Conservation (phyloP, 2,797 vertebrate genomes). For the Gymnodraco acuticeps region DNA sequence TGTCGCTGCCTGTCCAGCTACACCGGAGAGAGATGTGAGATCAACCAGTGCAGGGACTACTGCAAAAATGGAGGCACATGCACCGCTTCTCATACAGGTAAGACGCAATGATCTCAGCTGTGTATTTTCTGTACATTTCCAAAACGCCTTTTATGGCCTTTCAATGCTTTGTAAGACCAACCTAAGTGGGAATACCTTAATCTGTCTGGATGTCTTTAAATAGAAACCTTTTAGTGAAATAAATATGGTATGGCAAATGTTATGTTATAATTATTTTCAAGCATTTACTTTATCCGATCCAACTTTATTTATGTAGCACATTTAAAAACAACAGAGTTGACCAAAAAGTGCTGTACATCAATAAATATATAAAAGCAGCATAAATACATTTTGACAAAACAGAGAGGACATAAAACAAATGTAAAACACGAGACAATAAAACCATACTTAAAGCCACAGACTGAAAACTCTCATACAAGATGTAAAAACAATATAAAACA, state of each 20-base stretch:
- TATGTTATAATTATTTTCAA: not conserved
- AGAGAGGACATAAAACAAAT: too few species aligned
- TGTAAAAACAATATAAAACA: too few species aligned
- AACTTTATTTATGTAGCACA: too few species aligned
- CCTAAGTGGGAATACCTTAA: not conserved
- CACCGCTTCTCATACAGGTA: slow-evolving; percentile 92
- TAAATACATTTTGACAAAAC: too few species aligned
- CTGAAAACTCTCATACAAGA: too few species aligned
- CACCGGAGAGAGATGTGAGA: slow-evolving; percentile 91
- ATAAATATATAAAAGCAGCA: too few species aligned
- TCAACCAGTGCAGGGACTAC: slow-evolving; percentile 93
- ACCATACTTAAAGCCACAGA: too few species aligned
- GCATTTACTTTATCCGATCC: not conserved
- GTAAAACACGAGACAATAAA: too few species aligned
- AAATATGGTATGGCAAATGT: not conserved
- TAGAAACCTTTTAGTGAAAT: not conserved
- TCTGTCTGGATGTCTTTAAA: not conserved
- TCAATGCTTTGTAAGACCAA: not conserved
- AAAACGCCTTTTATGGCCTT: not conserved
- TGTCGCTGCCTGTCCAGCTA: slow-evolving; percentile 96
- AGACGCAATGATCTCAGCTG: not conserved
- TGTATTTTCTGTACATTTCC: slow-evolving; percentile 4
- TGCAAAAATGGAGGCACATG: slow-evolving; percentile 96
- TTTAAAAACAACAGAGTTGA: too few species aligned
- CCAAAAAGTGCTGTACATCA: too few species aligned